Conservation (phyloP, 1,140 invertebrate genomes). For the Calephelis nemesis region DNA sequence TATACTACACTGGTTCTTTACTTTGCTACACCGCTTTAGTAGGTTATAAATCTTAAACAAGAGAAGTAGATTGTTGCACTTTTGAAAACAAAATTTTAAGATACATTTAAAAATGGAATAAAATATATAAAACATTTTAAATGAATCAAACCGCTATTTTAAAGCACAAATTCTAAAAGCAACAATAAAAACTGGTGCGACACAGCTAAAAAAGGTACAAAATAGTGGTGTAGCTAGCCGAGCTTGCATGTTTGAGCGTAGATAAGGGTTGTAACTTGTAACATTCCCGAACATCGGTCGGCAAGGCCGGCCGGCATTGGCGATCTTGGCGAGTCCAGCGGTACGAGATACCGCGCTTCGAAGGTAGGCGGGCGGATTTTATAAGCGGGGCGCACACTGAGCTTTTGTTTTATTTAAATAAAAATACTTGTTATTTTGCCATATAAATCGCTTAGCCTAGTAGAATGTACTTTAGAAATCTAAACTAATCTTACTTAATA, state of each 20-base stretch:
- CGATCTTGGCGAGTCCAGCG: constrained; percentile 31
- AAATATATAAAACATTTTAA: too few species aligned
- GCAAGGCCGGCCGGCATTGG: constrained; percentile 34
- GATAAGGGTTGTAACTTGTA: constrained; percentile 59
- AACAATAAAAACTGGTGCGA: constrained; percentile 18
- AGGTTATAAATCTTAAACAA: too few species aligned
- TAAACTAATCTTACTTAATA: not conserved
- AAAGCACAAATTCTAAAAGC: not conserved
- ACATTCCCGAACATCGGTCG: constrained; percentile 47
- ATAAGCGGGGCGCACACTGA: constrained; percentile 50
- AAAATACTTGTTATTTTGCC: not conserved
- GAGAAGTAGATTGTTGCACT: too few species aligned
- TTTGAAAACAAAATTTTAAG: too few species aligned
- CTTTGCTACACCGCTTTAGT: too few species aligned
- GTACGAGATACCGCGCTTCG: constrained; percentile 11
- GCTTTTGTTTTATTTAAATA: not conserved
- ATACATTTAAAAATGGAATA: too few species aligned
- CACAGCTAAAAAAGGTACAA: constrained; percentile 22
- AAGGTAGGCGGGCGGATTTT: constrained; percentile 42
- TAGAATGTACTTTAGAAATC: not conserved
- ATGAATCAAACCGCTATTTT: too few species aligned
- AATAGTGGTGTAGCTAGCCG: constrained; percentile 51
- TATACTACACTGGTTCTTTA: too few species aligned
- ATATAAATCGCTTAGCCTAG: not conserved
- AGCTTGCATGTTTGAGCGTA: constrained; percentile 63